Percentiles rank a stretch among this genome's conserved stretches.
Evolutionary conservation across 2,888 invertebrate species (phyloP).

Genomic region (Hypselothyrea guttata): DNA sequence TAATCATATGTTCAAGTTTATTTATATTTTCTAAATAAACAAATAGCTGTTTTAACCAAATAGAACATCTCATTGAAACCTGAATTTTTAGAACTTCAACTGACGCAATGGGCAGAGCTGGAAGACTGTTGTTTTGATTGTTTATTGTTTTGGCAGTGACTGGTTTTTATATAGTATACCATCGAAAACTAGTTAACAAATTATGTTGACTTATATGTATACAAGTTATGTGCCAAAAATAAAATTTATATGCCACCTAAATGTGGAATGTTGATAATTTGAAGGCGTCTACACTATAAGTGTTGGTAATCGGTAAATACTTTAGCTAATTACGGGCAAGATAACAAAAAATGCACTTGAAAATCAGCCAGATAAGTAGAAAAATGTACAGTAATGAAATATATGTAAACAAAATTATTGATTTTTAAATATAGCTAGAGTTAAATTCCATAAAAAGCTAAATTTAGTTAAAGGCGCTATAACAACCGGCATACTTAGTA

Average conservation of each 20-base stretch:
- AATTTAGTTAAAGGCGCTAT: no score
- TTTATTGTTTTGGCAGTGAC: constrained; percentile 21
- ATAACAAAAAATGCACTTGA: constrained; percentile 47
- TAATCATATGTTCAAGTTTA: no score
- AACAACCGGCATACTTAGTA: no score
- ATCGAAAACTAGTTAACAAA: constrained; percentile 49
- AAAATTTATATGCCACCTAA: constrained; percentile 21
- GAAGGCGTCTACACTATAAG: constrained; percentile 30
- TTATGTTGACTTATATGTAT: constrained; percentile 8
- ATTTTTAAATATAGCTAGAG: no score
- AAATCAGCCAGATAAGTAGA: no score
- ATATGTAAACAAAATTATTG: no score
- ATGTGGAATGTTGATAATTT: constrained; percentile 29
- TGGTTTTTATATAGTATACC: constrained; percentile 13
- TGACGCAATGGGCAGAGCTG: constrained; percentile 40
- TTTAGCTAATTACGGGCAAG: constrained; percentile 46
- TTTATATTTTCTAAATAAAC: constrained; percentile 6
- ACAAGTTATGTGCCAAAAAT: constrained; percentile 37
- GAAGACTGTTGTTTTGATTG: constrained; percentile 12
- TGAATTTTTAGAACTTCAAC: constrained; percentile 24
- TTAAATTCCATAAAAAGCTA: no score
- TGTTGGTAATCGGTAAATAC: constrained; percentile 48
- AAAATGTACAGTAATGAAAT: no score
- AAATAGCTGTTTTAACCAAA: constrained; percentile 32
- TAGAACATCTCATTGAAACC: constrained; percentile 17